Percentiles rank a stretch among this genome's conserved stretches.
These are phyloP conservation scores for Dallia pectoralis DNA, from an alignment of 2,797 vertebrate species.

Conservation along the genomic window DNA sequence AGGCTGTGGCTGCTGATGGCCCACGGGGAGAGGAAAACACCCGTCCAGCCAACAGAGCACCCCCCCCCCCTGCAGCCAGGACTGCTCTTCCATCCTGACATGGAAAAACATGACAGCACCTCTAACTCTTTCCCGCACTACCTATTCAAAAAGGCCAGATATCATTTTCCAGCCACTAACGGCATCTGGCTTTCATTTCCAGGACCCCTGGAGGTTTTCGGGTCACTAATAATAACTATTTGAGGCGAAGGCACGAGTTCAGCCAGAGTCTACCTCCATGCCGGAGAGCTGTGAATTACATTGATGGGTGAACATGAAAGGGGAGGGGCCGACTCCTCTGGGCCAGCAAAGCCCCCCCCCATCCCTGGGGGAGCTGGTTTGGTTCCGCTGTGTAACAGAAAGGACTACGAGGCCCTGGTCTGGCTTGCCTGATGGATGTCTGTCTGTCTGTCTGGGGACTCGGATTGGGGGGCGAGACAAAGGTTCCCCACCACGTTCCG, in stretches of 20 bases:
- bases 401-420: constrained; percentile 19
- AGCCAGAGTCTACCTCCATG: constrained; percentile 71
- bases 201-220: constrained; percentile 72
- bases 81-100: constrained; percentile 39
- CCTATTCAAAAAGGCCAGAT: constrained; percentile 68
- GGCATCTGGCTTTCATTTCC: constrained; percentile 77
- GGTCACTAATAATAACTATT: constrained; percentile 73
- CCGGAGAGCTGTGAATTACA: constrained; percentile 47
- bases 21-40: constrained; percentile 20
- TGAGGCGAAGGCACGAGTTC: constrained; percentile 72
- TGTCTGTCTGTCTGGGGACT: constrained; percentile 19
- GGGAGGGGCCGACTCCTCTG: neutral
- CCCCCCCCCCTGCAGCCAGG: neutral
- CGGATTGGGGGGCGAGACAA: neutral
- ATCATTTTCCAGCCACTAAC: constrained; percentile 65
- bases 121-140: constrained; percentile 44
- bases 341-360: constrained; percentile 1
- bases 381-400: constrained; percentile 36
- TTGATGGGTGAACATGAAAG: constrained; percentile 10
- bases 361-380: constrained; percentile 28
- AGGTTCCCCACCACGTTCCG: neutral
- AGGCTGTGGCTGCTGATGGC: constrained; percentile 25
- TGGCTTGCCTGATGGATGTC: constrained; percentile 17
- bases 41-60: constrained; percentile 5
- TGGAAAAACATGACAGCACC: constrained; percentile 71